A percentile compares a stretch with the other conserved stretches of the same genome.
Conservation (phyloP, 2,797 vertebrate genomes). For the Tragelaphus eurycerus region DNA sequence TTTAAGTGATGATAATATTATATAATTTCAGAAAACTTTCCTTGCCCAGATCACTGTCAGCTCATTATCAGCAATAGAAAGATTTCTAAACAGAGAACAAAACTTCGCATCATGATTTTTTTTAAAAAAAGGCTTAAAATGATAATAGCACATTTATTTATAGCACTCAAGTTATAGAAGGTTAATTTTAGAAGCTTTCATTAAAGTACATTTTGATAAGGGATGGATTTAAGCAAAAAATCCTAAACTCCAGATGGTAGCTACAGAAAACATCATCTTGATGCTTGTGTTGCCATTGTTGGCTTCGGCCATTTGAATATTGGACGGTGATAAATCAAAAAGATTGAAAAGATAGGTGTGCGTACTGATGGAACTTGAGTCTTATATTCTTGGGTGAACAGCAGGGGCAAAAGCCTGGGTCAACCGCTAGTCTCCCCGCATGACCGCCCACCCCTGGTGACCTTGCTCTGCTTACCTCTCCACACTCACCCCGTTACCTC, state of each 20-base stretch:
- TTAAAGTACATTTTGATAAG: background rate
- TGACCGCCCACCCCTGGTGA: background rate
- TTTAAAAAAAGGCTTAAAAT: background rate
- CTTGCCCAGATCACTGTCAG: background rate
- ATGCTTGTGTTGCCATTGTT: background rate
- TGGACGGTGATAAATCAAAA: background rate
- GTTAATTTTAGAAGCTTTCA: background rate
- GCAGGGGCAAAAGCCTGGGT: background rate
- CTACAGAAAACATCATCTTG: background rate
- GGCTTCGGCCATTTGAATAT: background rate
- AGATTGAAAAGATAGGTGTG: background rate
- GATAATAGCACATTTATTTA: background rate
- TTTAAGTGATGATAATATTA: background rate
- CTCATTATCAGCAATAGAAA: background rate
- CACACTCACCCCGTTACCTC: background rate
- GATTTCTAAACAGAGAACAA: background rate
- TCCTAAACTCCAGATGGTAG: background rate
- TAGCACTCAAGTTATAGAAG: background rate
- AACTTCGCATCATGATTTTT: background rate
- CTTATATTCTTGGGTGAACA: background rate
- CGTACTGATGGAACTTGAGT: background rate
- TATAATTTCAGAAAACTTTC: background rate
- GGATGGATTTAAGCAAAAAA: background rate
- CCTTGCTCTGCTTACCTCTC: background rate
- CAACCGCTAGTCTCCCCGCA: background rate